Evolutionary conservation across 2,888 invertebrate species (phyloP), one percentile per base, ranked within the genome.

Genomic region (Acholoe squamosa): DNA sequence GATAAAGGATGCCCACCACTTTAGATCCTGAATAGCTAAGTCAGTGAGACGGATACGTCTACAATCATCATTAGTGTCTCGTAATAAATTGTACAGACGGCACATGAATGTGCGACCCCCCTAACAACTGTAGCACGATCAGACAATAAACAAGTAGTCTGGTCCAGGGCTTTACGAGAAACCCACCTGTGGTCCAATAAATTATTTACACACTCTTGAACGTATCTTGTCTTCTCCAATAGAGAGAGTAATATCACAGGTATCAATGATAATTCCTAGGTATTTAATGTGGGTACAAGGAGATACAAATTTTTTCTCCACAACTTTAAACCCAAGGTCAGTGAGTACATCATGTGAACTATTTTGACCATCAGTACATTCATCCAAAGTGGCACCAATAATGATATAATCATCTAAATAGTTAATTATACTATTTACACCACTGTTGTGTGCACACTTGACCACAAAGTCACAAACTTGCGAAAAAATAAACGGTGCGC

Each of bases 381-480:
- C 34, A 19, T 77, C 77, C 3, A 10, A 16, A 28, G 77, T 7
- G 28, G 7, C 25, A 28, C 34, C 77, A 0, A 77, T 7, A 16
- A 28, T 12, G 31, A 77, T 77, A 77, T 28, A 77, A 77, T 77
- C 25, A 31, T 77, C 77, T n/a, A 77, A 19, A 16, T 77, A 77
- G 28, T 28, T 28, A 1, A 34, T 3, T 1, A 0, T 5, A 0
- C 77, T 10, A 19, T n/a, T 5, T 19, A 77, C 19, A 34, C 77
- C 77, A 28, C 19, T 3, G 31, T 16, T 3, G 19, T 1, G 3
- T 16, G 25, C 34, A 28, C 77, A 77, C 19, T 25, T 77, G 19
- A 34, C 34, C 7, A 77, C 77, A 77, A 10, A 77, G 16, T 77
- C 16, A 5, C 28, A 77, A 5, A 77, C 19, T 77, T 77, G 77